phyloP scores from a whole-genome alignment of 2,113 vertebrate genomes.

The Dicaeum eximium region DNA sequence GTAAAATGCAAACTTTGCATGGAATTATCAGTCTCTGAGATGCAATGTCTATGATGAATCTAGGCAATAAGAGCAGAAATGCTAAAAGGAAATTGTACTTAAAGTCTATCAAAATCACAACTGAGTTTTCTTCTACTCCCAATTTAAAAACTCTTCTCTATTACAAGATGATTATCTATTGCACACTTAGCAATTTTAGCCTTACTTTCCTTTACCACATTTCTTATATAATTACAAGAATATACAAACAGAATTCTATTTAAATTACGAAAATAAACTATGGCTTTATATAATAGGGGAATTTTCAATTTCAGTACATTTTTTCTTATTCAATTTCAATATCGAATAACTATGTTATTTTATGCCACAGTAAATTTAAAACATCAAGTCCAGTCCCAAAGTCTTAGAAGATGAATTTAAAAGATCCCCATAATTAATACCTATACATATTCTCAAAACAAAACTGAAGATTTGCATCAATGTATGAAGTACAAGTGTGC shows the following conservation, averaged over 20 bases:
- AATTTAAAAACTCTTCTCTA: background rate
- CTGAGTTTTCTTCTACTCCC: background rate
- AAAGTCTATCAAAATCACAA: background rate
- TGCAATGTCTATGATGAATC: background rate
- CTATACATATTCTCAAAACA: background rate
- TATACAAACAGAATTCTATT: background rate
- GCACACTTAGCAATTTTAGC: background rate
- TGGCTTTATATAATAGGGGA: background rate
- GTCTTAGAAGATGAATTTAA: rapidly evolving
- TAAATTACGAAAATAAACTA: background rate
- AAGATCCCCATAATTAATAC: background rate
- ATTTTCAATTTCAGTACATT: background rate
- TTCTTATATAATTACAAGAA: background rate
- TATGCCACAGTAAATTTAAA: background rate
- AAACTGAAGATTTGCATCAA: background rate
- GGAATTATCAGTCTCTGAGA: background rate
- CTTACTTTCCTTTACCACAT: background rate
- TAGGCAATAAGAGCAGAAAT: background rate
- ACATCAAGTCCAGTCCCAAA: background rate
- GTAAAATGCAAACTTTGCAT: background rate
- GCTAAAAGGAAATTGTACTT: background rate
- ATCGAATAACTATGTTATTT: background rate
- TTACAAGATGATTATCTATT: background rate
- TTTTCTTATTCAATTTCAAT: background rate
- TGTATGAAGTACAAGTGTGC: background rate